Conservation (phyloP, 2,113 vertebrate species). For the Procavia capensis region DNA sequence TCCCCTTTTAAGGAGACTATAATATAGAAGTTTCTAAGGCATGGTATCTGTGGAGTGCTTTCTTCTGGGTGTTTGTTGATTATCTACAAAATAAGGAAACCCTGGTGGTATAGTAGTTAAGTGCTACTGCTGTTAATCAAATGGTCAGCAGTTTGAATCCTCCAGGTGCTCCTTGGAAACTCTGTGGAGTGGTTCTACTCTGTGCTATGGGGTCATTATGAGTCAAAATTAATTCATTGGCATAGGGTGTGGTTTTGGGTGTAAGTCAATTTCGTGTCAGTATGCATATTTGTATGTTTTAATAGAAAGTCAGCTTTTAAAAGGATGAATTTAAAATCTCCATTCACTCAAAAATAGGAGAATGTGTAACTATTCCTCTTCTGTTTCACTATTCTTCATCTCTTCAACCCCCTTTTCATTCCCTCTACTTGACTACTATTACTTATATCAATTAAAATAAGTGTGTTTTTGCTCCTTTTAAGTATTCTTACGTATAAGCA, state of each 20-base stretch:
- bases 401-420: background rate
- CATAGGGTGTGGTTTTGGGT: too few species aligned
- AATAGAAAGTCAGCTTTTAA: background rate
- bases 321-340: background rate
- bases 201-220: too few species aligned
- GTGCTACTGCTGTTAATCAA: too few species aligned
- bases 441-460: background rate
- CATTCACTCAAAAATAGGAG: background rate
- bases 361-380: background rate
- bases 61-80: background rate
- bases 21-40: background rate
- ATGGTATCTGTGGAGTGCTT: background rate
- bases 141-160: too few species aligned
- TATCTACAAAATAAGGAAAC: background rate
- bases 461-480: background rate
- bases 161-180: too few species aligned
- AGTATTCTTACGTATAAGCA: background rate
- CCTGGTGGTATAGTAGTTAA: too few species aligned
- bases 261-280: background rate
- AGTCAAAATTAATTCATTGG: too few species aligned
- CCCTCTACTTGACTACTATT: background rate
- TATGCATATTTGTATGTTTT: background rate
- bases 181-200: too few species aligned
- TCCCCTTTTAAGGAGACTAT: background rate
- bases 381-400: fast-evolving